Conservation (phyloP, 2,888 invertebrate genomes). For the Lysandra bellargus region DNA sequence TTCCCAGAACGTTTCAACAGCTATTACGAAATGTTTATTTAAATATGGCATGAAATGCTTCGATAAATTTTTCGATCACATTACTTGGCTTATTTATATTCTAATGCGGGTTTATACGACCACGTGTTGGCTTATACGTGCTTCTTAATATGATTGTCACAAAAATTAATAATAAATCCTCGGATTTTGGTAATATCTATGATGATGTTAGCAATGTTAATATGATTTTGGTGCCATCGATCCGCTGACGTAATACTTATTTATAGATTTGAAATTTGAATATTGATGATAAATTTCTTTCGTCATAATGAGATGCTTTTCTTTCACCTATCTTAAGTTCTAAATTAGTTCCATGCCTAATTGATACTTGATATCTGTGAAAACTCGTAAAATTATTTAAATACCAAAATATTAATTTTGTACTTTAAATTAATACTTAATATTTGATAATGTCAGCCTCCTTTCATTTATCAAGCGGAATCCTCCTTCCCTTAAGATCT, state of each 20-base stretch:
- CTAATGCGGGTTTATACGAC: neutral
- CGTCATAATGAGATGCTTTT: neutral
- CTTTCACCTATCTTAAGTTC: neutral
- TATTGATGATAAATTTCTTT: neutral
- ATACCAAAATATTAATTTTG: neutral
- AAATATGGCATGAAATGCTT: slow-evolving; percentile 18
- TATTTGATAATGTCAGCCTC: neutral
- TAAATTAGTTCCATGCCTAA: neutral
- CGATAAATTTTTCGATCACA: slow-evolving; percentile 16
- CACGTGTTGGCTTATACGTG: slow-evolving; percentile 14
- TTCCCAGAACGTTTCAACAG: slow-evolving; percentile 21
- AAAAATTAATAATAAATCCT: slow-evolving; percentile 3
- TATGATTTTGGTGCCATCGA: neutral
- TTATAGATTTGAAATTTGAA: neutral
- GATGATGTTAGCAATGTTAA: neutral
- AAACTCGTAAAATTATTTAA: neutral
- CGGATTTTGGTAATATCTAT: neutral
- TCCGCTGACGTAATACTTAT: neutral
- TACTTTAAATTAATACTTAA: neutral
- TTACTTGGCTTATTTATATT: slow-evolving; percentile 13
- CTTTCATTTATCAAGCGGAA: neutral
- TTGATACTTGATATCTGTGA: neutral
- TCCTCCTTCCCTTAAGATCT: neutral
- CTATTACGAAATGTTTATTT: slow-evolving; percentile 17
- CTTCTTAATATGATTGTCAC: slow-evolving; percentile 16